Conservation (phyloP, 2,797 vertebrate genomes). For the Eulemur albifrons region DNA sequence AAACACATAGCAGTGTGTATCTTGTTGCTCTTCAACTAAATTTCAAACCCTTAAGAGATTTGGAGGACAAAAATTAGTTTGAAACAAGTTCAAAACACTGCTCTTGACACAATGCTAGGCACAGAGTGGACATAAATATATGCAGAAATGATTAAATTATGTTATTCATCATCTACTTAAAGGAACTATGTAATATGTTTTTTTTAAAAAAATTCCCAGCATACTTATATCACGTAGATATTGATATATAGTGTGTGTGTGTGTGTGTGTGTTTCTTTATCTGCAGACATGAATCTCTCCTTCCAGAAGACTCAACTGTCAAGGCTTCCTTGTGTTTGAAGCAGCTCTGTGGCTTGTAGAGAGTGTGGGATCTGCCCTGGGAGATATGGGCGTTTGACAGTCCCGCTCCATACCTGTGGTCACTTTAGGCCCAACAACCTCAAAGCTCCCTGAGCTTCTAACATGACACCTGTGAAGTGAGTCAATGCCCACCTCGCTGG, state of each 20-base stretch:
- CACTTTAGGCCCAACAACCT: background rate
- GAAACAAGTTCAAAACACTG: background rate
- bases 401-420: background rate
- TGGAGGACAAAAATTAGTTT: background rate
- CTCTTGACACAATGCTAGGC: background rate
- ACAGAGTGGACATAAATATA: background rate
- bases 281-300: background rate
- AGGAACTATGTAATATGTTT: background rate
- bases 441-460: background rate
- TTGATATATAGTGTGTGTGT: background rate
- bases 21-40: background rate
- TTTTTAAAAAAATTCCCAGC: background rate
- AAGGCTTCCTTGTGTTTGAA: background rate
- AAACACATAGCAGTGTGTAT: no score
- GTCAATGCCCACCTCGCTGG: background rate
- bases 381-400: background rate
- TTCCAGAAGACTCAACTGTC: background rate
- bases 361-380: background rate
- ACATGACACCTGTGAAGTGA: background rate
- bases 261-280: background rate
- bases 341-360: background rate
- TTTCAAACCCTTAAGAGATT: background rate
- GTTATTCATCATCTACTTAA: background rate
- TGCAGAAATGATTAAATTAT: background rate
- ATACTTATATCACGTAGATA: no score